A percentile compares a stretch with the other conserved stretches of the same genome.
These are phyloP conservation scores for Chionodraco myersi DNA, from an alignment of 2,113 vertebrate species.

Conservation along the genomic window DNA sequence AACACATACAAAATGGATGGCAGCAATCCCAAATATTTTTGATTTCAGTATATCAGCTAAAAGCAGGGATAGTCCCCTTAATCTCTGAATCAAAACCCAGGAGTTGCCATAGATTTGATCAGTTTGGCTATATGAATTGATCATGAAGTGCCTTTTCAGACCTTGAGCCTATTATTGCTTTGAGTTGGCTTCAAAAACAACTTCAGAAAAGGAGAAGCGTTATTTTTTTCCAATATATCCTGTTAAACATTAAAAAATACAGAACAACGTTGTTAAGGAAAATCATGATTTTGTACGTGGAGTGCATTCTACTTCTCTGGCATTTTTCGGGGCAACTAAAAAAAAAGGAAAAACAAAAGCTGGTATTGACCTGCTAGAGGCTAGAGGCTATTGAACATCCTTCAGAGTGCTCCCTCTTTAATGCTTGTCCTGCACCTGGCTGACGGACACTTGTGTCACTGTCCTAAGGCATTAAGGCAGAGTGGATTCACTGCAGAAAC, in stretches of 20 bases:
- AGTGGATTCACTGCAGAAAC: slow-evolving; percentile 34
- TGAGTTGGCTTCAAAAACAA: slow-evolving; percentile 11
- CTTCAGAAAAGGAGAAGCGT: not conserved
- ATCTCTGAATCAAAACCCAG: slow-evolving; percentile 37
- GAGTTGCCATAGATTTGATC: not conserved
- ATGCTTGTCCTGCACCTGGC: slow-evolving; percentile 27
- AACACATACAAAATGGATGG: slow-evolving; percentile 30
- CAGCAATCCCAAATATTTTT: slow-evolving; percentile 26
- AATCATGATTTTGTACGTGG: slow-evolving; percentile 5
- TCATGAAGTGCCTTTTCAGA: not conserved
- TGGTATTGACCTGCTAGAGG: slow-evolving; percentile 17
- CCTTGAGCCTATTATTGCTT: slow-evolving; percentile 7
- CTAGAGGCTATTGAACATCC: slow-evolving; percentile 25
- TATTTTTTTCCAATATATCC: slow-evolving; percentile 38
- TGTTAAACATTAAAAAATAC: not conserved
- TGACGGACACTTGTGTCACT: slow-evolving; percentile 48
- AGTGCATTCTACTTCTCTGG: slow-evolving; percentile 11
- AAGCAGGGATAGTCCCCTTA: slow-evolving; percentile 27
- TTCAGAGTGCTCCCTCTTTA: slow-evolving; percentile 35
- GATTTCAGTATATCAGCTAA: slow-evolving; percentile 22
- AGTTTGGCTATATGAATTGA: not conserved
- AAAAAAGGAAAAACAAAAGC: slow-evolving; percentile 13
- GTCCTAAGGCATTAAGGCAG: slow-evolving; percentile 49
- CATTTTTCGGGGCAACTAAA: slow-evolving; percentile 13
- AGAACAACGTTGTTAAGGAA: not conserved